A percentile compares a stretch with the other conserved stretches of the same genome.
Conservation (phyloP, 2,888 invertebrate species). For the Biston stratarius region DNA sequence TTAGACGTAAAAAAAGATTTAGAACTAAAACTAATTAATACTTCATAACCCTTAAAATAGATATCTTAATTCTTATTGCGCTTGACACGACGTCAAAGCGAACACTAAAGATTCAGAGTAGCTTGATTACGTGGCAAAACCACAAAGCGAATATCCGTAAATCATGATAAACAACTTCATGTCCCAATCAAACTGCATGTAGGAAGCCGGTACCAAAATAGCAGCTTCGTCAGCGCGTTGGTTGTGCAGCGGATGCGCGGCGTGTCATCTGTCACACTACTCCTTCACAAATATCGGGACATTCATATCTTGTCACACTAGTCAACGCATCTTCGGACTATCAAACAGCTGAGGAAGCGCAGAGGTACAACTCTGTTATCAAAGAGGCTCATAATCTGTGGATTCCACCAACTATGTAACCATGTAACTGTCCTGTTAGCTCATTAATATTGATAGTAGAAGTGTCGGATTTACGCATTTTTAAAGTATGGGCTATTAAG, state of each 20-base stretch:
- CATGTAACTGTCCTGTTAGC: no score
- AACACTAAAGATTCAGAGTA: background rate
- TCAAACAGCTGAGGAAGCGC: background rate
- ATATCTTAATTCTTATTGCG: no score
- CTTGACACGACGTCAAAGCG: background rate
- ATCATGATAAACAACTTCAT: constrained; percentile 26
- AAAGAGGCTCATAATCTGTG: background rate
- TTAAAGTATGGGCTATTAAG: no score
- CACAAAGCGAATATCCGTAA: constrained; percentile 1
- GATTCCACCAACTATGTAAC: no score
- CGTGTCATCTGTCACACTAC: constrained; percentile 77
- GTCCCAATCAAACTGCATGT: constrained; percentile 29
- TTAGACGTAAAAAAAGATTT: no score
- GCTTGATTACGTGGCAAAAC: background rate
- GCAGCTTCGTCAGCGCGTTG: constrained; percentile 51
- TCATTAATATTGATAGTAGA: no score
- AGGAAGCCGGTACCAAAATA: constrained; percentile 63
- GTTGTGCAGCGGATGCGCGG: constrained; percentile 69
- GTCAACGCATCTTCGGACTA: constrained; percentile 8
- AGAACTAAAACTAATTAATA: no score
- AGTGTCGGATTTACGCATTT: no score
- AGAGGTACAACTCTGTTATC: background rate
- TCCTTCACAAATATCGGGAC: constrained; percentile 81
- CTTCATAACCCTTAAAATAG: no score
- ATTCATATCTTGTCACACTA: constrained; percentile 68